Evolutionary conservation across 1,140 invertebrate species (phyloP).

Genomic region (Atta texana): DNA sequence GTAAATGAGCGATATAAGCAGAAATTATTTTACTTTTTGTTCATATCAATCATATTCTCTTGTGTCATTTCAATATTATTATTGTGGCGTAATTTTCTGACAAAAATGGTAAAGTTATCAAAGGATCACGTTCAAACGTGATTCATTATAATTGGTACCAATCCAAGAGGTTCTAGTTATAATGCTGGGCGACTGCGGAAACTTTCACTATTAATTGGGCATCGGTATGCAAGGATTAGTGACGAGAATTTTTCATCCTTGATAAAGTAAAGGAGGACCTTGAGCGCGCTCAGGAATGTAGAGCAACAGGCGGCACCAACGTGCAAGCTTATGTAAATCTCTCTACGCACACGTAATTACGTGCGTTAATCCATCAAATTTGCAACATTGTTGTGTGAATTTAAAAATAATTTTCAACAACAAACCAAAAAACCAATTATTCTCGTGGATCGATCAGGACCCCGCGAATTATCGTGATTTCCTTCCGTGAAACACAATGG

Average conservation of each 20-base stretch:
- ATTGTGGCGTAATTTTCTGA: neutral
- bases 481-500: neutral
- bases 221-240: constrained; percentile 46
- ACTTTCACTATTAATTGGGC: constrained; percentile 56
- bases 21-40: neutral
- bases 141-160: neutral
- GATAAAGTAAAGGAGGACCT: constrained; percentile 71
- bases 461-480: neutral
- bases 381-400: neutral
- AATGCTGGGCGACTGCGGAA: neutral
- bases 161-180: neutral
- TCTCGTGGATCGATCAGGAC: neutral
- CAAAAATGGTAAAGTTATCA: neutral
- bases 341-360: constrained; percentile 12
- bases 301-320: constrained; percentile 69
- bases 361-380: constrained; percentile 17
- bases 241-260: constrained; percentile 72
- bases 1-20: neutral
- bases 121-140: neutral
- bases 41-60: neutral
- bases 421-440: constrained; percentile 34
- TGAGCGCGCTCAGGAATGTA: constrained; percentile 72
- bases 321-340: constrained; percentile 71
- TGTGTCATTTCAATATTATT: neutral
- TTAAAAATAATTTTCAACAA: neutral